Evolutionary conservation across 1,140 invertebrate genomes (phyloP), one percentile per base, ranked within the genome.

Genomic region (Aradophagus sp.): DNA sequence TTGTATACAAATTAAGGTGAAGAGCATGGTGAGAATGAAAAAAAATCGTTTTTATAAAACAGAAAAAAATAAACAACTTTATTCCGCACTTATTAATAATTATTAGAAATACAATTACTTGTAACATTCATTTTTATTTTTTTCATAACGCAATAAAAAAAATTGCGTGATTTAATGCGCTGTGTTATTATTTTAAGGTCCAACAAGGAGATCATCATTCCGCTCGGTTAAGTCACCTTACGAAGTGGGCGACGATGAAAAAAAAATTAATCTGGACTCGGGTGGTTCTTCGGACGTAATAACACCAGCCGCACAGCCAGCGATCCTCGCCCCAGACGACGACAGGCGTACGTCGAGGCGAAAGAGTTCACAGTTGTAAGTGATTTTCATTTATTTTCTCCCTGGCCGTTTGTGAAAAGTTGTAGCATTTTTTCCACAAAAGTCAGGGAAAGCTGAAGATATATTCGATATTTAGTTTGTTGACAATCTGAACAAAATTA

Each of bases 361-460:
- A 78, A 87, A 92, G 34, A 91, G 90, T 16, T 93, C 93, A 16
- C 92, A 93, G 79, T 83, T 94, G 93, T 94, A 83, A 91, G 91
- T 91, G 29, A 14, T 41, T 61, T 47, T 56, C 32, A 45, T 62
- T 59, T 44, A 31, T 41, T 62, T 68, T 53, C 39, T 58, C 8
- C 13, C 10, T 12, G 12, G 29, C 13, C 14, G 32, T 52, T n/a
- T n/a, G n/a, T n/a, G n/a, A n/a, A n/a, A n/a, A n/a, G n/a, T n/a
- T n/a, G n/a, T n/a, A n/a, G n/a, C n/a, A n/a, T n/a, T n/a, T n/a
- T n/a, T n/a, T n/a, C n/a, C n/a, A n/a, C n/a, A n/a, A n/a, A n/a
- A n/a, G n/a, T n/a, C n/a, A n/a, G n/a, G n/a, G n/a, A n/a, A n/a
- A n/a, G n/a, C n/a, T n/a, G n/a, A n/a, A n/a, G n/a, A n/a, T n/a